Evolutionary conservation across 2,113 vertebrate genomes (phyloP).

Genomic region (Semnornis frantzii): DNA sequence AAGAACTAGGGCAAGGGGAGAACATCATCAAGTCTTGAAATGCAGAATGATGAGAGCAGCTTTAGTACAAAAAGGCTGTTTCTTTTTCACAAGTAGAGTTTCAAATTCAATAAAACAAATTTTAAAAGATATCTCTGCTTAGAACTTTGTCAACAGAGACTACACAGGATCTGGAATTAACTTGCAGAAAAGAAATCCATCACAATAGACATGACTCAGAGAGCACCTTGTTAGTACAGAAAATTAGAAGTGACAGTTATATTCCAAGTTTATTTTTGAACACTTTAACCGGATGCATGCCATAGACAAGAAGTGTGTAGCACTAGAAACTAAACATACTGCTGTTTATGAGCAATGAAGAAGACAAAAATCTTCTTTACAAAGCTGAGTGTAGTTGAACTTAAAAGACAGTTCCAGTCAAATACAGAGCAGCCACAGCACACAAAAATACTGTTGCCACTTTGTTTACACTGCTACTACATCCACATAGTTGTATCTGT

Average conservation of each 20-base stretch:
- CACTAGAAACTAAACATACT: neutral
- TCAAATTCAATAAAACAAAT: neutral
- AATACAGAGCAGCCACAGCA: neutral
- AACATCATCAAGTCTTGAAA: neutral
- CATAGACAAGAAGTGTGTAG: rapidly evolving
- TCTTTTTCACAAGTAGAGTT: neutral
- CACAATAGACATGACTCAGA: neutral
- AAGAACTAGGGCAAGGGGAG: neutral
- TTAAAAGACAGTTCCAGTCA: neutral
- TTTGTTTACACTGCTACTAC: neutral
- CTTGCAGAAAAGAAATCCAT: neutral
- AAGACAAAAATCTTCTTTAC: neutral
- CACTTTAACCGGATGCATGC: neutral
- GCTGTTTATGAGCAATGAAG: neutral
- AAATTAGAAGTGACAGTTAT: neutral
- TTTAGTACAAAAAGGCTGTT: neutral
- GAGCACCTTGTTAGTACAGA: neutral
- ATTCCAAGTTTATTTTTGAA: neutral
- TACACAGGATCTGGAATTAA: neutral
- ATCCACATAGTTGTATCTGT: neutral
- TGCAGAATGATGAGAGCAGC: neutral
- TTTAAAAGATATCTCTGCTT: neutral
- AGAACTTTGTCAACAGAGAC: neutral
- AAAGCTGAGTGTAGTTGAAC: neutral
- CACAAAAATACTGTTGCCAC: neutral